phyloP scores from a whole-genome alignment of 1,140 invertebrate species.

The Halictus rubicundus region DNA sequence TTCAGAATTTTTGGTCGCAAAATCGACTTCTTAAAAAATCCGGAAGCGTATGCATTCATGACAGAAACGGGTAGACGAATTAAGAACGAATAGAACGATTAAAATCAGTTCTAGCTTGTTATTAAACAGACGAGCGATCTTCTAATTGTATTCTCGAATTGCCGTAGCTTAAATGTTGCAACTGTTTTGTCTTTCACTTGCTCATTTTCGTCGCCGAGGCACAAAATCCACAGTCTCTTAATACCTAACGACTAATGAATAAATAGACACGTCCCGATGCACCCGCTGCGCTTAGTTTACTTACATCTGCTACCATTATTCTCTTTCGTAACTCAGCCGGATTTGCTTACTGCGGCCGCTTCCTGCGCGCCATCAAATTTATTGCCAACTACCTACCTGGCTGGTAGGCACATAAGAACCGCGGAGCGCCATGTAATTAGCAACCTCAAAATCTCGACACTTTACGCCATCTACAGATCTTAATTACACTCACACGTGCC shows the following conservation, averaged over 20 bases:
- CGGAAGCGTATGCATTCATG: too few species aligned
- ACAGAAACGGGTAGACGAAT: too few species aligned
- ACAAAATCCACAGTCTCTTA: neutral
- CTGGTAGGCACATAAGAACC: conserved; percentile 62
- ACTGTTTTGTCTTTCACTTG: too few species aligned
- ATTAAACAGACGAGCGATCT: too few species aligned
- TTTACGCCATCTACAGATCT: conserved; percentile 54
- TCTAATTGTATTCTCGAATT: too few species aligned
- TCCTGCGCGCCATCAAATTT: conserved; percentile 54
- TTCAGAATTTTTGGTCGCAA: too few species aligned
- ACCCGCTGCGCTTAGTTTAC: conserved; percentile 13
- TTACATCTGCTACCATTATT: conserved; percentile 58
- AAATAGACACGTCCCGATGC: conserved; percentile 37
- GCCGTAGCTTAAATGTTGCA: too few species aligned
- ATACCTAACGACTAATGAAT: neutral
- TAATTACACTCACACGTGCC: conserved; percentile 46
- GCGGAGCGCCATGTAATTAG: conserved; percentile 64
- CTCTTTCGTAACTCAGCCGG: conserved; percentile 59
- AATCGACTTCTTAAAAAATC: too few species aligned
- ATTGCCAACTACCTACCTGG: conserved; percentile 60
- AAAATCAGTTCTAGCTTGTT: too few species aligned
- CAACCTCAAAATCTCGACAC: conserved; percentile 60
- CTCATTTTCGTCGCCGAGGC: too few species aligned
- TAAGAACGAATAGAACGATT: too few species aligned
- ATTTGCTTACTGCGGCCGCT: conserved; percentile 48